A percentile compares a stretch with the other conserved stretches of the same genome.
phyloP scores from a whole-genome alignment of 2,888 invertebrate genomes.

The Pteria penguin region DNA sequence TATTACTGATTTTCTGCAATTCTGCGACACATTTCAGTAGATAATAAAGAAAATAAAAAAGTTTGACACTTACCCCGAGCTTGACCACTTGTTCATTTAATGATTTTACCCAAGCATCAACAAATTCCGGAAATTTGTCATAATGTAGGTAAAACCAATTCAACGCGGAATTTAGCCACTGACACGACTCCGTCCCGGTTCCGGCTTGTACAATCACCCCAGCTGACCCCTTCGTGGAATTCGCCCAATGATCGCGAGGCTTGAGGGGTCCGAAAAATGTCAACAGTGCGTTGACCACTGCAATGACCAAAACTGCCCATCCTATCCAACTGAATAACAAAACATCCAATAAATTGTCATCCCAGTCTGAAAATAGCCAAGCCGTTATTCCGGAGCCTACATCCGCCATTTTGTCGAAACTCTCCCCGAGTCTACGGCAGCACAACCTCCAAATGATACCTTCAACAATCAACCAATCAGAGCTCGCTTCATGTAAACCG shows the following conservation, averaged over 20 bases:
- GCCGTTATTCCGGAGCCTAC: constrained; percentile 65
- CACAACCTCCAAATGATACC: constrained; percentile 78
- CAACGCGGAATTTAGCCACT: constrained; percentile 77
- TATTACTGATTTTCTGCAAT: no score
- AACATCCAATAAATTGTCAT: constrained; percentile 77
- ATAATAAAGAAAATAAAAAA: no score
- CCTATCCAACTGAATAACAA: constrained; percentile 76
- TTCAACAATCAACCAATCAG: constrained; percentile 76
- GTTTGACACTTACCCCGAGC: constrained; percentile 75
- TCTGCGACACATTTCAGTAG: no score
- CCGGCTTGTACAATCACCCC: constrained; percentile 48
- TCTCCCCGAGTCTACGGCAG: constrained; percentile 78
- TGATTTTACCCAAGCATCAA: constrained; percentile 79
- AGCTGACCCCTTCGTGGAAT: constrained; percentile 49
- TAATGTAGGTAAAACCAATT: constrained; percentile 78
- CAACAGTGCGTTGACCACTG: constrained; percentile 71
- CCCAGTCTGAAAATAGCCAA: constrained; percentile 74
- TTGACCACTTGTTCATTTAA: constrained; percentile 80
- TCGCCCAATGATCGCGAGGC: constrained; percentile 60
- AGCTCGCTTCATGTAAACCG: constrained; percentile 63
- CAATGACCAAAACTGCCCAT: constrained; percentile 70
- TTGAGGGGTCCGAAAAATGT: constrained; percentile 74
- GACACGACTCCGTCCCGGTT: constrained; percentile 68
- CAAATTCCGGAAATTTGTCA: constrained; percentile 71
- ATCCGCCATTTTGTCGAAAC: constrained; percentile 76